Evolutionary conservation across 2,888 invertebrate species (phyloP).

Genomic region (Cataglyphis livida): DNA sequence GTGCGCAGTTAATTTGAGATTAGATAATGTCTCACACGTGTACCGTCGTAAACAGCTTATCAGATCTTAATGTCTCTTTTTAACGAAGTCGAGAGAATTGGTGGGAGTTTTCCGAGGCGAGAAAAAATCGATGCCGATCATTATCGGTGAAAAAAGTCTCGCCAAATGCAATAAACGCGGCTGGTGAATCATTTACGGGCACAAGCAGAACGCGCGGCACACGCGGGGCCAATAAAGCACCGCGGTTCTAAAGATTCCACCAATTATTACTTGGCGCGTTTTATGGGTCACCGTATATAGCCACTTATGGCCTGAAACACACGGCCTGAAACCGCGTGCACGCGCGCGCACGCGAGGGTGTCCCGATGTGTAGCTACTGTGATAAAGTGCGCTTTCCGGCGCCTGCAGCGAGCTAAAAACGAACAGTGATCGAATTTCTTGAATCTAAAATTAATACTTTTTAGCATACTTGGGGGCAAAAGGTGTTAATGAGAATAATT

Average conservation of each 20-base stretch:
- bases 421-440: neutral
- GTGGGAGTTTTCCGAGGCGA: constrained; percentile 20
- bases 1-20: constrained; percentile 37
- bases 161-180: constrained; percentile 41
- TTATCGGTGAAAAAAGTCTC: constrained; percentile 10
- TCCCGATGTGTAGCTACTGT: constrained; percentile 42
- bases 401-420: constrained; percentile 29
- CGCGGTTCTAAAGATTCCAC: constrained; percentile 63
- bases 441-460: constrained; percentile 17
- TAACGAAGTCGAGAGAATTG: constrained; percentile 12
- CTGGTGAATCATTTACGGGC: constrained; percentile 42
- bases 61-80: neutral
- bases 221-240: constrained; percentile 62
- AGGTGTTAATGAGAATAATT: constrained; percentile 8
- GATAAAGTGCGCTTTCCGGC: constrained; percentile 45
- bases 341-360: constrained; percentile 40
- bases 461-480: neutral
- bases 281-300: constrained; percentile 72
- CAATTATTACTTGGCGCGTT: constrained; percentile 71
- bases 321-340: constrained; percentile 39
- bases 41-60: constrained; percentile 1
- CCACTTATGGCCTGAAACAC: constrained; percentile 57
- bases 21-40: constrained; percentile 15
- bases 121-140: constrained; percentile 27
- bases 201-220: constrained; percentile 47